A percentile compares a stretch with the other conserved stretches of the same genome.
These are phyloP conservation scores for Pyrrhopygopsis socrates DNA, from an alignment of 2,888 invertebrate species.

Conservation along the genomic window DNA sequence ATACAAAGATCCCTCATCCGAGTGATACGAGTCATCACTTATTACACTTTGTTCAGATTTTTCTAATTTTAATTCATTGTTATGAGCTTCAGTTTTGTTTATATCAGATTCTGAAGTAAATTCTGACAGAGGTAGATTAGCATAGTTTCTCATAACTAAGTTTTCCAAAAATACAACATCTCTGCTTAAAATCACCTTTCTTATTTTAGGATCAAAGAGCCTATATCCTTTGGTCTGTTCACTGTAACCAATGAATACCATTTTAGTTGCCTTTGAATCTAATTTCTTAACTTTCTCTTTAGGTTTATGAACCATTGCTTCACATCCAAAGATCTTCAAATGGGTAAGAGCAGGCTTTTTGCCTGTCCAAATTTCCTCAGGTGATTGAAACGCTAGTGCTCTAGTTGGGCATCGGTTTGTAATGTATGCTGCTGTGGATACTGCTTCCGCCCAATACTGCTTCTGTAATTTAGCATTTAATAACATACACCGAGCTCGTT, in stretches of 20 bases:
- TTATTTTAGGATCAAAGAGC: conserved; percentile 31
- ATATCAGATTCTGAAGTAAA: too few relatives aligned
- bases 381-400: conserved; percentile 78
- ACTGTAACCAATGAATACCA: conserved; percentile 88
- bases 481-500: conserved; percentile 62
- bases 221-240: conserved; percentile 79
- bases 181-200: conserved; percentile 29
- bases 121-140: too few relatives aligned
- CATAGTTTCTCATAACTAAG: too few relatives aligned
- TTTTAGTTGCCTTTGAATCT: conserved; percentile 84
- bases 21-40: too few relatives aligned
- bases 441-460: conserved; percentile 87
- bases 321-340: conserved; percentile 88
- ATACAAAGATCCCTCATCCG: too few relatives aligned
- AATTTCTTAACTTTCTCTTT: conserved; percentile 87
- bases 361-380: conserved; percentile 88
- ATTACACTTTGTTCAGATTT: too few relatives aligned
- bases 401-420: conserved; percentile 59
- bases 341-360: conserved; percentile 86
- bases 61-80: too few relatives aligned
- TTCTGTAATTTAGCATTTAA: conserved; percentile 59
- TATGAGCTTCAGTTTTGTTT: too few relatives aligned
- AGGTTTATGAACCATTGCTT: conserved; percentile 87
- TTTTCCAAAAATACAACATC: conserved; percentile 26
- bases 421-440: conserved; percentile 69